phyloP scores from a whole-genome alignment of 2,113 vertebrate genomes.

The Mungos mungo region DNA sequence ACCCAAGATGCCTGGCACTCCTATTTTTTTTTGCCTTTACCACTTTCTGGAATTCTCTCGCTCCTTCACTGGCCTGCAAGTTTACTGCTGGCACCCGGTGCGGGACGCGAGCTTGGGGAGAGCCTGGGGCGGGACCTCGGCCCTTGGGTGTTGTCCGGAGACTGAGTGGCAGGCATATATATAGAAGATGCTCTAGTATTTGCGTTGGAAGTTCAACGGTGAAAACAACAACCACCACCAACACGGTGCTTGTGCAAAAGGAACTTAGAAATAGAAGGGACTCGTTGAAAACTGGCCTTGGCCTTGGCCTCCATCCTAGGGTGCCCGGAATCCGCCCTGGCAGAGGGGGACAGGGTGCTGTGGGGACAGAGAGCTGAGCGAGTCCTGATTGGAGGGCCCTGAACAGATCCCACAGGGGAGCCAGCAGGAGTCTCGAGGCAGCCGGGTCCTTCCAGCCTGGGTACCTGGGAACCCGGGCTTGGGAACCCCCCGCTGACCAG shows the following conservation, averaged over 20 bases:
- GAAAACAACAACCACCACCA: not conserved
- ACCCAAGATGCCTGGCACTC: not conserved
- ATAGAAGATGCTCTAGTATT: not conserved
- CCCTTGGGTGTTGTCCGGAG: not conserved
- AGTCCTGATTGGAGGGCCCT: not conserved
- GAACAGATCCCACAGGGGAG: not conserved
- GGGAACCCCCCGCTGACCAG: not conserved
- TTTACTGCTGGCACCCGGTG: not conserved
- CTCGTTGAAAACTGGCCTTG: rapidly evolving
- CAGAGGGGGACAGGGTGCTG: rapidly evolving
- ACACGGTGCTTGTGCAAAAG: not conserved
- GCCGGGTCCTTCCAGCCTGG: not conserved
- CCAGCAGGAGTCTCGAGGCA: rapidly evolving
- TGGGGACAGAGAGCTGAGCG: rapidly evolving
- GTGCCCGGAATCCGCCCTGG: rapidly evolving
- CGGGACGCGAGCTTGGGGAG: not conserved
- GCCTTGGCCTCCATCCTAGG: not conserved
- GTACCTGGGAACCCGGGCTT: not conserved
- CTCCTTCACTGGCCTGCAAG: not conserved
- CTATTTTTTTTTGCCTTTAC: rapidly evolving
- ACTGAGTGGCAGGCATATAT: rapidly evolving
- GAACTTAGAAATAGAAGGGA: rapidly evolving
- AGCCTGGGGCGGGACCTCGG: not conserved
- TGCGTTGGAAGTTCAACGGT: not conserved
- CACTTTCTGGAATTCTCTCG: not conserved